Evolutionary conservation across 37 sponge, comb jelly and placozoan genomes (phyloP), one percentile per base, ranked within the genome.

Genomic region (Beroe forskalii): DNA sequence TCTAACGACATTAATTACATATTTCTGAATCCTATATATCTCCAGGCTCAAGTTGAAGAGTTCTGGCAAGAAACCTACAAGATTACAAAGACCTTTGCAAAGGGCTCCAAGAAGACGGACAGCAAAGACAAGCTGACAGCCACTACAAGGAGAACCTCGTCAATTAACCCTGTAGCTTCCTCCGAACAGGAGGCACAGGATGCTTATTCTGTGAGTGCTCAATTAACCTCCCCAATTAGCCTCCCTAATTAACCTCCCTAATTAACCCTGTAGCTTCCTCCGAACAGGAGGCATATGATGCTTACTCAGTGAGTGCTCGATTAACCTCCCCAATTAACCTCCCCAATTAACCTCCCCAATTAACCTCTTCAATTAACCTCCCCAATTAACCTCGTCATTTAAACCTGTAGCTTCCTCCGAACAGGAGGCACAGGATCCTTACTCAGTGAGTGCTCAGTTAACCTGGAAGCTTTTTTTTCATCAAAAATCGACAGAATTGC

Each of bases 41-140:
- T 17, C 27, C 44, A 63, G 63, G 90, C 67, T 4, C 31, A 25
- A 41, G 90, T 90, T 8, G 97, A 97, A 30, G 97, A 97, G 91
- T 95, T 94, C 90, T 94, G 97, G 4, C 90, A 96, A 23, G 97
- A 97, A 40, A 90, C 93, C 32, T 95, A 95, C 95, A 95, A 94
- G 86, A 86, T 95, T 61, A 63, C 90, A 32, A 97, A 97, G 92
- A 27, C 48, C 28, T 97, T 97, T 90, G 90, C 94, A 25, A 95
- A 97, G 75, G 91, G 89, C 20, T 93, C 55, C 86, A 80, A 80
- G 55, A 80, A 80, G 55, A 80, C 60, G 3, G 86, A 80, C 31
- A 80, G 86, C 27, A 80, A 80, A 30, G 86, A 80, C 40, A 80
- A 80, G 48, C 40, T 80, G 55, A 80, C 86, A 23, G 44, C 86